Evolutionary conservation across 23 tunicate species (phyloP), one percentile per base, ranked within the genome.

Genomic region (Halocynthia roretzi): DNA sequence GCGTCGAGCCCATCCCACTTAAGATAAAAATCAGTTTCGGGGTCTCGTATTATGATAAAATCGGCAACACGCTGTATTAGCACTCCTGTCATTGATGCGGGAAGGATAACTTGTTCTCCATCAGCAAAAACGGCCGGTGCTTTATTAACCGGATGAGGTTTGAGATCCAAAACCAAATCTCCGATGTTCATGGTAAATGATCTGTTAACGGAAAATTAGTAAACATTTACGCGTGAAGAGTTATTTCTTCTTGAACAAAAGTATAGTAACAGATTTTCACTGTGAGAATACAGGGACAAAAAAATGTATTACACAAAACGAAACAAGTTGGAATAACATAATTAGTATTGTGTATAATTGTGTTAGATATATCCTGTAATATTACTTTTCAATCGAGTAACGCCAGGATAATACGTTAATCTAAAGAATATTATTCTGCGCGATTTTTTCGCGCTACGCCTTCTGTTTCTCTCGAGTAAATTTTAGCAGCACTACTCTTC

Each of bases 1-100:
- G 98, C 90, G 61, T 89, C 98, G 51, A 85, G 61, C 7, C 98
- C 98, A 75, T 92, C 98, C 98, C 98, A 92, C 55, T 92, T 92
- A 11, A 92, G 83, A 52, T 92, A 92, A 62, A 92, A 90, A 12
- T 92, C 98, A 53, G 85, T 92, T 54, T 92, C 91, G 22, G 98
- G 98, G 53, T 92, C 98, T 70, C 98, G 81, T 19, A 96, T 91
- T 19, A 96, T 93, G 62, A 96, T 85, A 69, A 90, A 96, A 58
- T 96, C 99, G 7, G 96, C 91, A 31, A 96, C 84, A 58, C 99
- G 87, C 70, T 96, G 99, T 22, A 96, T 89, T 7, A 86, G 69
- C 51, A 96, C 87, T 10, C 96, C 99, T 8, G 96, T 93, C 96
- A 89, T 96, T 12, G 91, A 81, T 6, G 96, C 80, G 14, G 99